phyloP scores from a whole-genome alignment of 2,113 vertebrate species.

The Rhea americana region DNA sequence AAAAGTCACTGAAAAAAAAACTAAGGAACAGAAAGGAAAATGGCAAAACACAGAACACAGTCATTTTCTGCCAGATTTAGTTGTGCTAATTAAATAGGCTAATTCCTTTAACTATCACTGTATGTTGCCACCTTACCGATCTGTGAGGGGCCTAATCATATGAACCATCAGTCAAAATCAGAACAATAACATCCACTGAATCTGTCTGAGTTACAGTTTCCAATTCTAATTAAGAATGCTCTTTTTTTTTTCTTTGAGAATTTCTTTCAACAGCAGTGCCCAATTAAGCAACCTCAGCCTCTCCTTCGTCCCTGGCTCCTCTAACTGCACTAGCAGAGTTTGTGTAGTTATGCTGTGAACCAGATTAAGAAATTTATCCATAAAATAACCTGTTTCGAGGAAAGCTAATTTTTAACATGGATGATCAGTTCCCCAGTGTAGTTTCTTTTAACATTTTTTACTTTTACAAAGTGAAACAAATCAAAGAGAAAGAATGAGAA shows the following conservation, averaged over 20 bases:
- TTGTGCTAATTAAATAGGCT: background rate
- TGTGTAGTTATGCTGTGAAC: background rate
- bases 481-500: background rate
- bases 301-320: background rate
- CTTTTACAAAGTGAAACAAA: background rate
- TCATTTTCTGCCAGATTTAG: background rate
- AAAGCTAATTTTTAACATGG: background rate
- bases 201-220: background rate
- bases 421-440: background rate
- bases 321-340: background rate
- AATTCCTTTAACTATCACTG: background rate
- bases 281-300: background rate
- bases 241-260: background rate
- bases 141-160: background rate
- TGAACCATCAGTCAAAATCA: background rate
- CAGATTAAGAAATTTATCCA: background rate
- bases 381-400: background rate
- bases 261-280: background rate
- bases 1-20: background rate
- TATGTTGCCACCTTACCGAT: background rate
- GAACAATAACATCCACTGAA: background rate
- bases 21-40: background rate
- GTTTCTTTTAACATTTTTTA: background rate
- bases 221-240: background rate
- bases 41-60: background rate